Evolutionary conservation across 64 coral and sea anemone species (phyloP).

Genomic region (Porites lutea): DNA sequence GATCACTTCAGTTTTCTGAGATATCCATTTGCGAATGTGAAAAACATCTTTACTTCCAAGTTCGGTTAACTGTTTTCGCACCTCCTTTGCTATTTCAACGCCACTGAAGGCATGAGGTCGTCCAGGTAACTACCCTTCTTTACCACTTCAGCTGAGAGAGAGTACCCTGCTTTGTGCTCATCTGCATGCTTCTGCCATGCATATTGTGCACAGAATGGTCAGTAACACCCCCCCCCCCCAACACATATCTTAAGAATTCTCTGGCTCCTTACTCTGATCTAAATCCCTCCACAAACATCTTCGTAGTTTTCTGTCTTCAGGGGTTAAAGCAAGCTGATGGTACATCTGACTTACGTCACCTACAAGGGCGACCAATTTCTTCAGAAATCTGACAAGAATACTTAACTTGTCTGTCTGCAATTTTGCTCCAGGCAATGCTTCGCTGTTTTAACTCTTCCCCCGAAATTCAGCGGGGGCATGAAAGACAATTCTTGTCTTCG

Average conservation of each 20-base stretch:
- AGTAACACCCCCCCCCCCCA: background rate
- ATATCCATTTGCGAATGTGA: conserved; percentile 80
- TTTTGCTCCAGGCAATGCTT: no score
- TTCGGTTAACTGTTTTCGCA: conserved; percentile 36
- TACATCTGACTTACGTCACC: no score
- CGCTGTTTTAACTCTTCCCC: no score
- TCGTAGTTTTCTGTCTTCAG: no score
- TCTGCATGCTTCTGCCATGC: background rate
- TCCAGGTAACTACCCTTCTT: conserved; percentile 64
- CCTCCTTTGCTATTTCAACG: conserved; percentile 38
- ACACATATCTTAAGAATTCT: conserved; percentile 22
- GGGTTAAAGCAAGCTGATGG: no score
- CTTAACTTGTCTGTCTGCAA: no score
- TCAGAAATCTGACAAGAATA: conserved; percentile 12
- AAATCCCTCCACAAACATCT: no score
- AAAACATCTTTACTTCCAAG: conserved; percentile 57
- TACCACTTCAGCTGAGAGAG: conserved; percentile 61
- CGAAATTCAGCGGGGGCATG: no score
- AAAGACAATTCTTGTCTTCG: no score
- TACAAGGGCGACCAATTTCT: conserved; percentile 31
- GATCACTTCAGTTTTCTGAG: conserved; percentile 55
- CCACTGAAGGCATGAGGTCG: conserved; percentile 63
- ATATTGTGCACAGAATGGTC: no score
- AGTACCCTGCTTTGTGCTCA: conserved; percentile 24
- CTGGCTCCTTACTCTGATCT: background rate